Base-by-base conservation (phyloP, 2,888 invertebrate genomes). In the Rugalucina vietnamica region DNA sequence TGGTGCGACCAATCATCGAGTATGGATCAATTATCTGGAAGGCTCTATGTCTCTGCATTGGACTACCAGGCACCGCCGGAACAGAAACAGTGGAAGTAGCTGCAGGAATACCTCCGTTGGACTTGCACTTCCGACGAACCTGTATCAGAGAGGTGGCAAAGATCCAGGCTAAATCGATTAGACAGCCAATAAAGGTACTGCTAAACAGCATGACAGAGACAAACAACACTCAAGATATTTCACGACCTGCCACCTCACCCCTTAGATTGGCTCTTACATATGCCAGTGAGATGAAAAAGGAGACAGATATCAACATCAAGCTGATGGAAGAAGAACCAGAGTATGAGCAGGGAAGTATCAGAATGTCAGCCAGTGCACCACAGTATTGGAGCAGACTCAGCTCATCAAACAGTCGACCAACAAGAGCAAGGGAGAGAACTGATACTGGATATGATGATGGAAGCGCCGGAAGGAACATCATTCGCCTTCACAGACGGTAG, bases 21-120 rank as follows among this genome's bases (percentile, higher is more conserved):
- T 60, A 60, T 60, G 60, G 60, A 5, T 60, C 27, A 60, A 32
- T 60, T 8, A 60, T 60, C 29, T 60, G 60, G 18, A 60, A 60
- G n/a, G 54, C 54, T n/a, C n/a, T 54, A 21, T 18, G 54, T 21
- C n/a, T 54, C 4, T 54, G 14, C n/a, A 18, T 54, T 54, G 10
- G 54, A n/a, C 21, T 54, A 4, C 54, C 54, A 8, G 54, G 54
- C 4, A 54, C 54, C 10, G 54, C 54, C 5, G 54, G 54, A 54
- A 54, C 54, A 54, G 54, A 54, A 54, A n/a, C n/a, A 14, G 54
- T 54, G 54, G 54, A 54, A 54, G 54, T 54, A 54, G 54, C 54
- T 14, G 54, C 54, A 4, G 54, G n/a, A 4, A 54, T 54, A 21
- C 54, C 54, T 18, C 54, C 10, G 21, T 21, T 54, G n/a, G 54